A percentile compares a stretch with the other conserved stretches of the same genome.
Evolutionary conservation across 2,888 invertebrate species (phyloP).

Genomic region (Rhamphomyia laevipes): DNA sequence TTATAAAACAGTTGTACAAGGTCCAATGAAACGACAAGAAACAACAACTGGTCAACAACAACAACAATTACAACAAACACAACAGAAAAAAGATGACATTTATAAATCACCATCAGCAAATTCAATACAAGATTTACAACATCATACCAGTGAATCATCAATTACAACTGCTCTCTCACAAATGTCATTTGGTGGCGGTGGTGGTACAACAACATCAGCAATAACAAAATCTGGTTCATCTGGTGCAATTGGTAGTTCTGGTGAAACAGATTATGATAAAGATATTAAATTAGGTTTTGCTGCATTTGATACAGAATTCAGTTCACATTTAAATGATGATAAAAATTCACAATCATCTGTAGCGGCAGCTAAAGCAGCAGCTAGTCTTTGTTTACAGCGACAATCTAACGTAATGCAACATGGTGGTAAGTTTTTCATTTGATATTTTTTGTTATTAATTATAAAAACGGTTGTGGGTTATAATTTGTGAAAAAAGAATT

Average conservation of each 20-base stretch:
- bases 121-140: constrained; percentile 33
- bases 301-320: constrained; percentile 73
- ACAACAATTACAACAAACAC: constrained; percentile 7
- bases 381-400: neutral
- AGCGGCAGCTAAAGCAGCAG: constrained; percentile 30
- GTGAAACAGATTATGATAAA: constrained; percentile 59
- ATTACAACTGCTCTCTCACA: constrained; percentile 47
- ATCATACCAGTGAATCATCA: constrained; percentile 33
- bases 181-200: constrained; percentile 44
- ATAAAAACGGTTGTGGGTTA: no score
- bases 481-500: no score
- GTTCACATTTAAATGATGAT: constrained; percentile 42
- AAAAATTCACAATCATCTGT: constrained; percentile 39
- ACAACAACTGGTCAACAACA: constrained; percentile 20
- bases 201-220: constrained; percentile 30
- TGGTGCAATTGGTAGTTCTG: constrained; percentile 24
- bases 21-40: constrained; percentile 38
- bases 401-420: constrained; percentile 22
- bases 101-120: constrained; percentile 13
- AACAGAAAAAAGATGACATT: constrained; percentile 15
- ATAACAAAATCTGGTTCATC: constrained; percentile 11
- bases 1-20: constrained; percentile 61
- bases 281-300: constrained; percentile 88
- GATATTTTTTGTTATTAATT: no score
- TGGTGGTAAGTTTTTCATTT: no score